Base-by-base conservation (phyloP, 2,888 invertebrate species). In the Orthosia gracilis region DNA sequence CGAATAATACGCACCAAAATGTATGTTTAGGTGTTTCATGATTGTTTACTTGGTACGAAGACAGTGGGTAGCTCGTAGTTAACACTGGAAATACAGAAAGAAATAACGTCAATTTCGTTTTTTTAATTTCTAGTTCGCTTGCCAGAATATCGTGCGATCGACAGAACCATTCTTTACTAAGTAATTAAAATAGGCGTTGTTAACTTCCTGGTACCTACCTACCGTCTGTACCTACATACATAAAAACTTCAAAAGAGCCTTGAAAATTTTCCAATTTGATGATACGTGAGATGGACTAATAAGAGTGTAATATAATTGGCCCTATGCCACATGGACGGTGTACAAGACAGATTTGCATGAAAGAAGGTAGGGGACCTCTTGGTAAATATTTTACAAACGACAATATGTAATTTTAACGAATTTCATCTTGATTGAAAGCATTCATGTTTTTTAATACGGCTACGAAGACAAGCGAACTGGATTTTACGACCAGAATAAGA, bases 281-380 rank as follows among this genome's bases (percentile, higher is more conserved):
- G 74, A 73, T 69, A 26, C 65, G 73, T 66, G 71, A 81, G 69
- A 82, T 84, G 74, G 66, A 72, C 72, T 75, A 80, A 78, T 78
- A 77, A 50, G 71, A 79, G 69, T 76, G 59, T 82, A 83, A 85
- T 75, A 71, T 73, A 78, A 82, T 86, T 90, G 88, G 86, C 85
- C 61, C 63, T 40, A 55, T 80, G 87, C 87, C 86, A 87, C 68
- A 73, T 66, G 72, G 80, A 61, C 40, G 57, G 63, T 54, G n/a
- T 49, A 52, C 26, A 45, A 65, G 61, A 69, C 68, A 73, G 45
- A 59, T 68, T n/a, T 45, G 31, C 61, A 77, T 45, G 50, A 31
- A 67, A 57, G 40, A 61, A 72, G 63, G 55, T 57, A 68, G 47
- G 21, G 54, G 63, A 63, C 17, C 54, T 7, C 40, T 49, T 75